A percentile compares a stretch with the other conserved stretches of the same genome.
phyloP scores from a whole-genome alignment of 2,113 vertebrate species.

The Tachysurus fulvidraco region DNA sequence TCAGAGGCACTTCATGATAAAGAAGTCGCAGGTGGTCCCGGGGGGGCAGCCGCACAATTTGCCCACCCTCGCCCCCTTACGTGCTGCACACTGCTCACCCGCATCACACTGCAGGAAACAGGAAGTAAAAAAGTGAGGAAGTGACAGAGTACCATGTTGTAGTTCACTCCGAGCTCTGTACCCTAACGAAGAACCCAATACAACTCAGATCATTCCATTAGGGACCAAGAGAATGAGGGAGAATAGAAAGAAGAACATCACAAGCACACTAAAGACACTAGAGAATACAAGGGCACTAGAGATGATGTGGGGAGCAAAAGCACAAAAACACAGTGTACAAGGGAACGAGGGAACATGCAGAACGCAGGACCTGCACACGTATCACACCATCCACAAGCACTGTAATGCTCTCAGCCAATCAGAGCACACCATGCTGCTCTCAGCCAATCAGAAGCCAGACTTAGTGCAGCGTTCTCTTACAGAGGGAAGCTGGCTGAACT shows the following conservation, averaged over 20 bases:
- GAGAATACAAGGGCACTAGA: background rate
- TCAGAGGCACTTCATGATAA: slow-evolving; percentile 80
- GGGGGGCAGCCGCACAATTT: slow-evolving; percentile 79
- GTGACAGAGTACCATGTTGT: background rate
- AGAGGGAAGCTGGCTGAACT: slow-evolving; percentile 77
- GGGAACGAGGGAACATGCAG: background rate
- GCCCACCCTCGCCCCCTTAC: slow-evolving; percentile 79
- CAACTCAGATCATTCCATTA: background rate
- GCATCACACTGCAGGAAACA: slow-evolving; percentile 71
- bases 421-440: background rate
- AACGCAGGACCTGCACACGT: background rate
- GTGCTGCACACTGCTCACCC: slow-evolving; percentile 76
- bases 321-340: background rate
- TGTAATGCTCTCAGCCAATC: background rate
- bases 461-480: slow-evolving; percentile 59
- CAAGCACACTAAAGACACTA: background rate
- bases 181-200: background rate
- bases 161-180: background rate
- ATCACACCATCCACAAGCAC: background rate
- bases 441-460: background rate
- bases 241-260: background rate
- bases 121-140: background rate
- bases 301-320: background rate
- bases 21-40: slow-evolving; percentile 76
- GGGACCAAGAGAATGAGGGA: background rate